phyloP scores from a whole-genome alignment of 2,888 invertebrate species.

The Brachyptera risi region DNA sequence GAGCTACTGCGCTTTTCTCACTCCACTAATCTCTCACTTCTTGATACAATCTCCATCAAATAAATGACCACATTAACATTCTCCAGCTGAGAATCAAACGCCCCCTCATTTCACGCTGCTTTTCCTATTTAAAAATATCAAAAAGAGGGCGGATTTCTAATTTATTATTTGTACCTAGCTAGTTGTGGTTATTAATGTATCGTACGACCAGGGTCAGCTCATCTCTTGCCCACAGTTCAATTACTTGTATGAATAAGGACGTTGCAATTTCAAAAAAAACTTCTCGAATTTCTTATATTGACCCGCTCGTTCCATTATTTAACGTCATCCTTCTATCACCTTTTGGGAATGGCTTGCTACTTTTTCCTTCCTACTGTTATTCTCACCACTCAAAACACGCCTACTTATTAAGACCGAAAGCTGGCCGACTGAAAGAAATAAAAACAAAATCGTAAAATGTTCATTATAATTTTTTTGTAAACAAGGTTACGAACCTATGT shows the following conservation, averaged over 20 bases:
- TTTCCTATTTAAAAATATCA: conserved; percentile 10
- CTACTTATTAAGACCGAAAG: conserved; percentile 8
- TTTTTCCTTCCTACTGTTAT: conserved; percentile 8
- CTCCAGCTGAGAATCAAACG: background rate
- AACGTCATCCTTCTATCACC: conserved; percentile 17
- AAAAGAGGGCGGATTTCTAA: conserved; percentile 19
- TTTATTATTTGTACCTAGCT: conserved; percentile 13
- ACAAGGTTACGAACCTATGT: background rate
- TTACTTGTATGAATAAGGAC: conserved; percentile 13
- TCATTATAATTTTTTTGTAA: background rate
- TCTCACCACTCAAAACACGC: background rate
- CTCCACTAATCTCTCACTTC: conserved; percentile 4
- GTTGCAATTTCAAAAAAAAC: background rate
- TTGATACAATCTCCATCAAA: conserved; percentile 13
- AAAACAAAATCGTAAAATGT: background rate
- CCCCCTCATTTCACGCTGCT: conserved; percentile 3
- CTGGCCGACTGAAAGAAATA: background rate
- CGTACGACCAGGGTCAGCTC: conserved; percentile 1
- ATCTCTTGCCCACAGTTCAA: background rate
- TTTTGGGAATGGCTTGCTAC: background rate
- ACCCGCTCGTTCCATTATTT: conserved; percentile 1
- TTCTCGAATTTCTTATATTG: conserved; percentile 6
- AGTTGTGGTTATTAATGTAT: conserved; percentile 10
- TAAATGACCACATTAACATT: conserved; percentile 15
- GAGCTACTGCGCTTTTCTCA: background rate